Conservation (phyloP, 2,888 invertebrate species). For the Agrilus cyanescens region DNA sequence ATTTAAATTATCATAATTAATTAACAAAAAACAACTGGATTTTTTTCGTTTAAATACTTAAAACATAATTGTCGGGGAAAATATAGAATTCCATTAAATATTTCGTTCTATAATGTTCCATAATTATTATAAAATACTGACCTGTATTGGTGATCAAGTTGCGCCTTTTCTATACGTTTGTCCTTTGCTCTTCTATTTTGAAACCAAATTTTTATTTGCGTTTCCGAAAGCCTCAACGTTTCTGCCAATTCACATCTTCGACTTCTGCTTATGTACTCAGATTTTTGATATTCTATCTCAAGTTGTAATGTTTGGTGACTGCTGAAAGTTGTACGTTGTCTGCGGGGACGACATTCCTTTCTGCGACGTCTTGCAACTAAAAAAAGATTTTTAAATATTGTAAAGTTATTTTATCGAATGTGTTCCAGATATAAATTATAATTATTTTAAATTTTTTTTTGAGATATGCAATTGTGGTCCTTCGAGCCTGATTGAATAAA, state of each 20-base stretch:
- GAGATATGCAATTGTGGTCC: too few relatives aligned
- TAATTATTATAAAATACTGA: slow-evolving; percentile 29
- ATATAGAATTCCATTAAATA: too few relatives aligned
- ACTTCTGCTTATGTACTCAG: slow-evolving; percentile 85
- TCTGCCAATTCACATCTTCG: slow-evolving; percentile 70
- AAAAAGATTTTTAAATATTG: slow-evolving; percentile 12
- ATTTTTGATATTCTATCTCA: slow-evolving; percentile 83
- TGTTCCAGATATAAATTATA: neutral
- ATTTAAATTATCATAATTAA: too few relatives aligned
- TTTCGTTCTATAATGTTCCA: too few relatives aligned
- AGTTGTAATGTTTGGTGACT: slow-evolving; percentile 84
- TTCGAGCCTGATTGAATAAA: too few relatives aligned
- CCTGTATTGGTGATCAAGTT: slow-evolving; percentile 90
- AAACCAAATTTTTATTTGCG: slow-evolving; percentile 84
- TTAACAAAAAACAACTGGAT: too few relatives aligned
- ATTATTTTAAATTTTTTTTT: neutral
- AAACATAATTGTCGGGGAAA: too few relatives aligned
- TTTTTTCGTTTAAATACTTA: too few relatives aligned
- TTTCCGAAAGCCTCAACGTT: slow-evolving; percentile 57
- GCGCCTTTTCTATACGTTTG: slow-evolving; percentile 91
- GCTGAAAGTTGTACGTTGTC: slow-evolving; percentile 90
- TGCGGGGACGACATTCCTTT: slow-evolving; percentile 75
- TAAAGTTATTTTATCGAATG: neutral
- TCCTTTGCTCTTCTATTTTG: slow-evolving; percentile 94
- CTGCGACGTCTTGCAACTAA: slow-evolving; percentile 74